Percentiles rank a stretch among this genome's conserved stretches.
phyloP scores from a whole-genome alignment of 2,888 invertebrate genomes.

The Pseudococcus longispinus region DNA sequence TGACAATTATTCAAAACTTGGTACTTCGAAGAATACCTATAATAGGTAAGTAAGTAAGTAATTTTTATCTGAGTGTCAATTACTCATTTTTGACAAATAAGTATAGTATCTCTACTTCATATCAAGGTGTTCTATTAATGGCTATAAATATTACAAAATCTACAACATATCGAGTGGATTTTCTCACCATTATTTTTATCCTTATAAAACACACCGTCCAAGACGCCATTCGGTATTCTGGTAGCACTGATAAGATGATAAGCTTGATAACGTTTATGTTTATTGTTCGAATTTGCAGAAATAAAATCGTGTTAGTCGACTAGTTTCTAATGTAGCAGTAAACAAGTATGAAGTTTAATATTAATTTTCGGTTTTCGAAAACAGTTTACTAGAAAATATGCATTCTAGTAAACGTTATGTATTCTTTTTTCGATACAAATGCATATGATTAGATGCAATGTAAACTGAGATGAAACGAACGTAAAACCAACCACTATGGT shows the following conservation, averaged over 20 bases:
- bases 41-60: too few species aligned
- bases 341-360: neutral
- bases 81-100: too few species aligned
- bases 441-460: neutral
- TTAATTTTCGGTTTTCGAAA: too few species aligned
- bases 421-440: neutral
- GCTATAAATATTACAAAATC: too few species aligned
- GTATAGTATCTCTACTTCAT: too few species aligned
- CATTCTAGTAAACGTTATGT: neutral
- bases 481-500: neutral
- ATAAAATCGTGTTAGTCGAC: neutral
- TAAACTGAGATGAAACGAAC: neutral
- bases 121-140: too few species aligned
- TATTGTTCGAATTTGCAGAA: neutral
- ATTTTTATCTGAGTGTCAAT: too few species aligned
- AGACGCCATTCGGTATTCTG: neutral
- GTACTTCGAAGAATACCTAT: too few species aligned
- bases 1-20: too few species aligned
- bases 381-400: too few species aligned
- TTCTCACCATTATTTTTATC: neutral
- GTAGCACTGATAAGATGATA: constrained; percentile 33
- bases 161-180: too few species aligned
- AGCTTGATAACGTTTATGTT: constrained; percentile 1
- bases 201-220: neutral
- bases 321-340: neutral